Conservation (phyloP, 2,888 invertebrate species). For the Polydrusus pterygomalis region DNA sequence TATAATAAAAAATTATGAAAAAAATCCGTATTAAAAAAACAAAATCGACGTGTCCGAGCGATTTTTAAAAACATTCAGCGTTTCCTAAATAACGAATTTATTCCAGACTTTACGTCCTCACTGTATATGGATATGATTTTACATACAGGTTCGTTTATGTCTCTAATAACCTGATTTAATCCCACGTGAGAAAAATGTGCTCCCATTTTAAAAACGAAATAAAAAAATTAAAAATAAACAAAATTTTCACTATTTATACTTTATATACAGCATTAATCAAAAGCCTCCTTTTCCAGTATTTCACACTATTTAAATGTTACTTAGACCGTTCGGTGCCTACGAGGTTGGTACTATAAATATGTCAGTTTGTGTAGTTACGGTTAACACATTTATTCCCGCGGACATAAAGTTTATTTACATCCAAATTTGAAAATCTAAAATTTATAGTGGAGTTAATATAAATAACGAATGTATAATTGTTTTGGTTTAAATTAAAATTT, state of each 20-base stretch:
- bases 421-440: slow-evolving; percentile 37
- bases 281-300: slow-evolving; percentile 46
- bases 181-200: no score
- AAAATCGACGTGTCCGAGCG: no score
- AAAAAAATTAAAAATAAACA: slow-evolving; percentile 21
- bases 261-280: slow-evolving; percentile 44
- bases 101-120: no score
- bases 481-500: slow-evolving; percentile 14
- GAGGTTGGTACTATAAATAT: slow-evolving; percentile 51
- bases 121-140: no score
- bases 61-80: no score
- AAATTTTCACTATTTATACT: slow-evolving; percentile 16
- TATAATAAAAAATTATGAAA: no score
- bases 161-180: no score
- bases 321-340: slow-evolving; percentile 45
- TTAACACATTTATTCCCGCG: slow-evolving; percentile 41
- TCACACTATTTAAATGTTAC: slow-evolving; percentile 49
- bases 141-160: no score
- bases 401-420: slow-evolving; percentile 51
- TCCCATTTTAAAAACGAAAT: no score
- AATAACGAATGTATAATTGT: slow-evolving; percentile 34
- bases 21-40: no score
- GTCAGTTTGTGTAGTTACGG: slow-evolving; percentile 46
- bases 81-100: no score
- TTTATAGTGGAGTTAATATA: slow-evolving; percentile 42